Percentiles rank a stretch among this genome's conserved stretches.
Conservation (phyloP, 2,797 vertebrate species). For the Arnoldichthys spilopterus region DNA sequence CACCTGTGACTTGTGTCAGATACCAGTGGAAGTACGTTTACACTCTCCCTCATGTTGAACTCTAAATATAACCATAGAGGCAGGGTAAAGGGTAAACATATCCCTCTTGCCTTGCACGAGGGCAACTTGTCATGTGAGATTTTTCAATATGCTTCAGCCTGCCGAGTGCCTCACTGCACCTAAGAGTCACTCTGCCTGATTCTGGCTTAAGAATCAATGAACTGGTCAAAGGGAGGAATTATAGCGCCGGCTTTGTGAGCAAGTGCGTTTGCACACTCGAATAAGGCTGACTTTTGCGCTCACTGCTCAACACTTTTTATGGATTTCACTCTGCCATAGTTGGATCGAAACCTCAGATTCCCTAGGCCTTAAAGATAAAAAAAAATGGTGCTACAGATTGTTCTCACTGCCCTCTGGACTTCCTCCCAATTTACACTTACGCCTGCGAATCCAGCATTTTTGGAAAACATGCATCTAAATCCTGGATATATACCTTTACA, state of each 20-base stretch:
- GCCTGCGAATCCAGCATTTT: not conserved
- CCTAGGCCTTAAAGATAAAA: not conserved
- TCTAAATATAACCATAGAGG: conserved; percentile 63
- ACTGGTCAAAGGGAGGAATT: conserved; percentile 1
- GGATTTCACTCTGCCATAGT: not conserved
- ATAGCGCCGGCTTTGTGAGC: not conserved
- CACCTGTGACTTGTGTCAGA: conserved; percentile 56
- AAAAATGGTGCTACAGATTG: not conserved
- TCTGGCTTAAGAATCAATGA: not conserved
- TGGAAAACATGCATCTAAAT: not conserved
- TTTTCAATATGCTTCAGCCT: conserved; percentile 53
- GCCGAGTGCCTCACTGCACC: conserved; percentile 38
- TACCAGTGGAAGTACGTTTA: conserved; percentile 51
- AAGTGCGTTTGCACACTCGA: not conserved
- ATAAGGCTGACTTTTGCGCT: not conserved
- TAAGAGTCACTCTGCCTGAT: not conserved
- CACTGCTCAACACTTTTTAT: not conserved
- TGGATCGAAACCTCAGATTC: not conserved
- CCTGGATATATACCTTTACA: not conserved
- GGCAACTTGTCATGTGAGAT: conserved; percentile 58
- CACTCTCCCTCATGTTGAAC: conserved; percentile 55
- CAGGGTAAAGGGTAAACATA: conserved; percentile 62
- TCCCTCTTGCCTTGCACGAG: conserved; percentile 52
- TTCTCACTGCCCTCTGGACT: not conserved
- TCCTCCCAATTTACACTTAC: not conserved